Conservation (phyloP, 2,888 invertebrate species). For the Quadriops clusia region DNA sequence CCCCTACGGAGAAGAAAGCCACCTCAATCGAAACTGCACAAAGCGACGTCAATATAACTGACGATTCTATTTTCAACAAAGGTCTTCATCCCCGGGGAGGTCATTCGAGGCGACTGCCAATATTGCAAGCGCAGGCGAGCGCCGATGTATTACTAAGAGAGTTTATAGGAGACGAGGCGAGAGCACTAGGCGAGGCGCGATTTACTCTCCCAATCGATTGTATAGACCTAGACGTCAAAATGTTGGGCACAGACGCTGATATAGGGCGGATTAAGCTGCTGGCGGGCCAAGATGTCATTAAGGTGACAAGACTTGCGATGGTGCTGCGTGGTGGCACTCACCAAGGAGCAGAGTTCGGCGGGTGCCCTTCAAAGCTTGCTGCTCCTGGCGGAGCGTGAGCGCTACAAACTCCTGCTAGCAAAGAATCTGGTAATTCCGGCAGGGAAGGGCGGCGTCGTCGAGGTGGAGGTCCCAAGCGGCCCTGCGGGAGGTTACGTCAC, state of each 20-base stretch:
- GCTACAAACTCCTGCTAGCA: constrained; percentile 1
- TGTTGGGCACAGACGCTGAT: constrained; percentile 6
- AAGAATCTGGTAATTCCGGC: background rate
- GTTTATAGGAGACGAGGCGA: constrained; percentile 8
- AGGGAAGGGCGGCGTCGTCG: background rate
- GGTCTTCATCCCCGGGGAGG: constrained; percentile 6
- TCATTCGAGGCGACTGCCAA: constrained; percentile 7
- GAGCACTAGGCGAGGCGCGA: too few species aligned
- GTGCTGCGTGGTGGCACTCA: constrained; percentile 7
- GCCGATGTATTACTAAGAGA: constrained; percentile 5
- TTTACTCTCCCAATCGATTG: constrained; percentile 6
- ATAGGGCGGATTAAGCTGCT: constrained; percentile 9
- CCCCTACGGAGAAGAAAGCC: background rate
- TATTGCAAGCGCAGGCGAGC: too few species aligned
- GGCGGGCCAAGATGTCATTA: constrained; percentile 8
- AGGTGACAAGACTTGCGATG: constrained; percentile 5
- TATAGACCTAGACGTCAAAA: constrained; percentile 6
- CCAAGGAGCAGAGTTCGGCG: constrained; percentile 1
- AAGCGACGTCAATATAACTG: background rate
- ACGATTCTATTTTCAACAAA: too few species aligned
- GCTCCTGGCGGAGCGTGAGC: too few species aligned
- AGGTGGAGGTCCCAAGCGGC: background rate
- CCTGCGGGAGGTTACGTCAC: background rate
- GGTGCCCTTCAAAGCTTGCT: constrained; percentile 4
- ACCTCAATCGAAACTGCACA: constrained; percentile 1